Conservation (phyloP, 2,888 invertebrate species). For the Ichneumon xanthorius region DNA sequence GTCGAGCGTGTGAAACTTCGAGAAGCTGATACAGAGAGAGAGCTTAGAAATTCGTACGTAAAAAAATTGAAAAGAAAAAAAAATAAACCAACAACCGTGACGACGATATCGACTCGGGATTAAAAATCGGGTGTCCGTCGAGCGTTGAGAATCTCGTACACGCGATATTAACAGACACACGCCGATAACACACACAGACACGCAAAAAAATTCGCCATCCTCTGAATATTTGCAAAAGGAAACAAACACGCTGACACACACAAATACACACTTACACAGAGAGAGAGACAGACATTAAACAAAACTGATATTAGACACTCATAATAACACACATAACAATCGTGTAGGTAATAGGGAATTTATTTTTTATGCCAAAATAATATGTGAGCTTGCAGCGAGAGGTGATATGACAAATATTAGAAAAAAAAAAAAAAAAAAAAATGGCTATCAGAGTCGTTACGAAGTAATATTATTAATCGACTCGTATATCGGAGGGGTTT, state of each 20-base stretch:
- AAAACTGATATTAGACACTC: slow-evolving; percentile 52
- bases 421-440: slow-evolving; percentile 17
- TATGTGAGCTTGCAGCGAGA: slow-evolving; percentile 75
- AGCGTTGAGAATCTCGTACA: slow-evolving; percentile 75
- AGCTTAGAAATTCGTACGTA: slow-evolving; percentile 77
- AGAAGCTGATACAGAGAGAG: slow-evolving; percentile 71
- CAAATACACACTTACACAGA: slow-evolving; percentile 32
- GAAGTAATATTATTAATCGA: slow-evolving; percentile 65
- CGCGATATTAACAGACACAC: slow-evolving; percentile 23
- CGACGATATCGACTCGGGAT: slow-evolving; percentile 13
- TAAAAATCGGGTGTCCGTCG: slow-evolving; percentile 74
- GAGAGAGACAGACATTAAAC: slow-evolving; percentile 10
- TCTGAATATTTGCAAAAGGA: slow-evolving; percentile 53
- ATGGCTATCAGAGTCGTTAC: slow-evolving; percentile 69
- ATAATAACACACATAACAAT: slow-evolving; percentile 56
- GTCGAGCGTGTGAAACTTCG: slow-evolving; percentile 77
- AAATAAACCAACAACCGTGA: neutral
- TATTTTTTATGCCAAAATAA: slow-evolving; percentile 83
- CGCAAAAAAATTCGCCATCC: slow-evolving; percentile 37
- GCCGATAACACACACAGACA: slow-evolving; percentile 37
- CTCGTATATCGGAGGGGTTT: slow-evolving; percentile 55
- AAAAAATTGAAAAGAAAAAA: slow-evolving; percentile 10
- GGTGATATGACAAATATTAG: slow-evolving; percentile 77
- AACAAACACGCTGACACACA: slow-evolving; percentile 65
- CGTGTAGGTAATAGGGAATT: slow-evolving; percentile 80